Evolutionary conservation across 2,888 invertebrate species (phyloP), one percentile per base, ranked within the genome.

Genomic region (Notodromas monacha): DNA sequence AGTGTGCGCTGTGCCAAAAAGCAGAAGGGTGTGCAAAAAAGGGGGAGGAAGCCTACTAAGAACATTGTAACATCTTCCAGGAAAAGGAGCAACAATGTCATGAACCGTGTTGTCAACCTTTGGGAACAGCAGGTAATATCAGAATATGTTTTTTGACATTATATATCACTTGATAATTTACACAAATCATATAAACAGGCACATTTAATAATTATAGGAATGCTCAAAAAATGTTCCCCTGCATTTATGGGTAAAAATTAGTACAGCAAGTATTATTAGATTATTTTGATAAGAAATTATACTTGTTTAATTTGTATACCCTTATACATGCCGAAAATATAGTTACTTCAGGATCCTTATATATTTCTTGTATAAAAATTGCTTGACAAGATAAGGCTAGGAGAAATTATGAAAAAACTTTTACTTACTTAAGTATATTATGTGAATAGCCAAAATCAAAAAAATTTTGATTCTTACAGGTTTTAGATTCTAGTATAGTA

Each of bases 401-500:
- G 6, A 21, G 8, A n/a, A 21, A 21, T 8, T 21, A n/a, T 8
- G 21, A 21, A n/a, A n/a, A 21, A 6, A 21, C 21, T 21, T 21
- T 21, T 21, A 21, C n/a, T 21, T 21, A n/a, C n/a, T 21, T 21
- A n/a, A n/a, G n/a, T 8, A 21, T n/a, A 6, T 6, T 21, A 8
- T 21, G n/a, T 21, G 21, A 6, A 21, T n/a, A 21, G n/a, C 21
- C n/a, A 21, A 8, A 21, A 8, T 21, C n/a, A 21, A 21, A 21
- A 21, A 21, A 21, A 21, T n/a, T 21, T 21, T 21, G 21, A 21
- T 21, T 21, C 21, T 21, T 21, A 21, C 21, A 21, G 21, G 21
- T 21, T 21, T 21, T 21, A 21, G 8, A 21, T 21, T 21, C 21
- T 21, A 21, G 21, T 21, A 21, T 21, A 21, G 21, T 21, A 21